Base-by-base conservation (phyloP, 2,888 invertebrate genomes). In the Sycophila texana region DNA sequence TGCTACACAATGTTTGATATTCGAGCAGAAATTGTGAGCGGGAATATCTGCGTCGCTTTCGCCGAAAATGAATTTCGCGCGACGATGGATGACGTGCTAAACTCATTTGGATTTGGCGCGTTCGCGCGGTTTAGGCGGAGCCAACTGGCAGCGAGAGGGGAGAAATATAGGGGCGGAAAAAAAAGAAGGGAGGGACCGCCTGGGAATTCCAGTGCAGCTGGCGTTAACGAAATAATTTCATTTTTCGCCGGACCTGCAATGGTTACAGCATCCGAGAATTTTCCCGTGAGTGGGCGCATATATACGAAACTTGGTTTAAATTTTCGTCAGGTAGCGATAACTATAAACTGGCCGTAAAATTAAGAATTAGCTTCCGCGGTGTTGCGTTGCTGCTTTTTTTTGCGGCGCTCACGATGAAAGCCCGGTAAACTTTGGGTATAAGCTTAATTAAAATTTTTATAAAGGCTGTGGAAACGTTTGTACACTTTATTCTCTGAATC, bases 21-120 rank as follows among this genome's bases (percentile, higher is more conserved):
- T 10, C 39, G 7, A 7, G 39, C 7, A 7, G 39, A 39, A 39
- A 39, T 10, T 5, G 10, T 10, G 16, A 18, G n/a, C 10, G 57
- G 20, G 53, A 49, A 53, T 73, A 55, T 65, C 74, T 47, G 74
- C 22, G 47, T 74, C 63, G 30, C 58, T 74, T 58, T 58, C 1
- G 58, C 18, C 14, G 47, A 66, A 74, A 74, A 74, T 74, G 47
- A 74, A 74, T 74, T 74, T 74, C 55, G 58, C 51, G 58, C 26
- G 66, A 49, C 58, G 58, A 74, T 67, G 67, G 67, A 74, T 57
- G 67, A 58, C 49, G 67, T 47, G 53, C 66, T 74, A 74, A 74
- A 74, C 67, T 74, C 67, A 67, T 74, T 74, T 67, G 26, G 61
- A 51, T 61, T 61, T 61, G 49, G 30, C 53, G 61, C 30, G 30